A percentile compares a stretch with the other conserved stretches of the same genome.
Evolutionary conservation across 2,797 vertebrate genomes (phyloP).

Genomic region (Hapalemur alaotrensis): DNA sequence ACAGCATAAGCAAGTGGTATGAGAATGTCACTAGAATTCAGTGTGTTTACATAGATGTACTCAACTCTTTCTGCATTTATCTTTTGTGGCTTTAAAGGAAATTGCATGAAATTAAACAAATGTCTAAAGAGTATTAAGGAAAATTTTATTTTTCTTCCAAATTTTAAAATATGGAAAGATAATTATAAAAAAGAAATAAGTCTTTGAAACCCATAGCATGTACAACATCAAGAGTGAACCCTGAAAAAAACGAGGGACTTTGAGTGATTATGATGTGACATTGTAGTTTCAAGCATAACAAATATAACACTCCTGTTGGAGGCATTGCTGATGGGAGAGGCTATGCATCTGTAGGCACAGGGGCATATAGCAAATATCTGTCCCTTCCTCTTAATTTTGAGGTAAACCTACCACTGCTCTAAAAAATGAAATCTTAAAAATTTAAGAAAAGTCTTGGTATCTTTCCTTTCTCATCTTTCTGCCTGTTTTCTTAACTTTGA

Average conservation of each 20-base stretch:
- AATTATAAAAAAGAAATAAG: not conserved
- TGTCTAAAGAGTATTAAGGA: not conserved
- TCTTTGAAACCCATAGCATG: not conserved
- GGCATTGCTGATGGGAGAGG: not conserved
- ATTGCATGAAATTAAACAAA: not conserved
- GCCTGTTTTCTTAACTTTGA: not conserved
- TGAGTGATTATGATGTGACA: not conserved
- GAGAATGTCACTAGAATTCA: not conserved
- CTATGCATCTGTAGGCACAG: no score
- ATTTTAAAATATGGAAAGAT: constrained; percentile 10
- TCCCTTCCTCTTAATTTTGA: not conserved
- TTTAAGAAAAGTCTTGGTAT: not conserved
- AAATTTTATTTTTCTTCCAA: not conserved
- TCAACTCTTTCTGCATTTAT: not conserved
- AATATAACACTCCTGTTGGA: accelerated
- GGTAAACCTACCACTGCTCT: not conserved
- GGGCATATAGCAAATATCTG: not conserved
- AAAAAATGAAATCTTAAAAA: not conserved
- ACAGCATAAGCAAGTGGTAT: not conserved
- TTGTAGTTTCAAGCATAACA: not conserved
- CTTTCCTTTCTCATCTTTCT: not conserved
- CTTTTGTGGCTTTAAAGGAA: not conserved
- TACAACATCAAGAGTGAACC: not conserved
- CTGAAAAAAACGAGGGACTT: not conserved
- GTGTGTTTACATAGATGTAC: not conserved